Base-by-base conservation (phyloP, 2,797 vertebrate genomes). In the Microctenopoma steveboyesi region DNA sequence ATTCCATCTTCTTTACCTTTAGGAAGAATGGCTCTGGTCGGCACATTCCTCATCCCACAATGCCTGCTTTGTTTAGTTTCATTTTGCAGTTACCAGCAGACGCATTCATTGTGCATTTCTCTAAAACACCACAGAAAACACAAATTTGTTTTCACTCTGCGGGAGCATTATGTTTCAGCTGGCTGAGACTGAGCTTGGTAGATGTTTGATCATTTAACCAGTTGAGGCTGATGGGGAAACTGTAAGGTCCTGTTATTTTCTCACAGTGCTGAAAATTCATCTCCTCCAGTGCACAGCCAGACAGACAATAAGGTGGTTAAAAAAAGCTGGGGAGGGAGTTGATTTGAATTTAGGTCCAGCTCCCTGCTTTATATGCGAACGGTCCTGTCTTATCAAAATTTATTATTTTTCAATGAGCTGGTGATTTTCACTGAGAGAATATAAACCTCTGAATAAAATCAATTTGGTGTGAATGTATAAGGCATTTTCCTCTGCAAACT, bases 381-480 rank as follows among this genome's bases (percentile, higher is more conserved):
- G 67, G 71, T 59, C 65, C 69, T 30, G 72, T 74, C 74, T 87
- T 76, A 83, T 86, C 73, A 79, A 70, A 84, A 87, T 87, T 71
- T 87, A 88, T 85, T 84, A 80, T 74, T 83, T 86, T 84, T 72
- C 79, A 85, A 74, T 82, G 77, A 83, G 82, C 64, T 81, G 74
- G 64, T 88, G 76, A 75, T 87, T 84, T 80, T 81, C 77, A 72
- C 61, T 22, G 78, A 70, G 78, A 85, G 75, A 87, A 72, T 87
- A 86, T 87, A 90, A 86, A 86, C 78, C 58, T 70, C 63, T 53
- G 86, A 87, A 84, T 89, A 75, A 89, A 88, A 86, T 82, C 86
- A 81, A 78, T 88, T 90, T 83, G 51, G 76, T 79, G 66, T 40
- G 69, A 84, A 84, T 76, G 79, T 57, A 73, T 33, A 66, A 73